phyloP scores from a whole-genome alignment of 2,113 vertebrate species.

The Tor tambroides region DNA sequence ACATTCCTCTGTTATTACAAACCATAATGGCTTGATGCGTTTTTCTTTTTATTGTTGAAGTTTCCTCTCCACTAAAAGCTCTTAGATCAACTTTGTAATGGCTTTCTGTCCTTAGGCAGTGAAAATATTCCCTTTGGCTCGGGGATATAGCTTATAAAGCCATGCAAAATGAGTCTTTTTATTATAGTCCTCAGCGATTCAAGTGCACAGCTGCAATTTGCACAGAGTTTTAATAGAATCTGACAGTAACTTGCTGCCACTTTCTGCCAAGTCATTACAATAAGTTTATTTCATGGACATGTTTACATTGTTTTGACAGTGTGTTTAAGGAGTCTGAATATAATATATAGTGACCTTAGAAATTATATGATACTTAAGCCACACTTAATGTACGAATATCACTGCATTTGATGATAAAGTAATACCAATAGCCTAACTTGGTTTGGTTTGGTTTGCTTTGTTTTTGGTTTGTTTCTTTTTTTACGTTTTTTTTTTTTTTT shows the following conservation, averaged over 20 bases:
- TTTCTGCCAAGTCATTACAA: background rate
- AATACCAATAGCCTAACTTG: too few species aligned
- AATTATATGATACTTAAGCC: background rate
- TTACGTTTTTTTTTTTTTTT: too few species aligned
- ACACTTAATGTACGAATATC: too few species aligned
- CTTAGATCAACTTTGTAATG: conserved; percentile 20
- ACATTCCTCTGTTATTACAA: conserved; percentile 53
- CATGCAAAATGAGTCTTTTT: background rate
- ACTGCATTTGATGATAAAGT: too few species aligned
- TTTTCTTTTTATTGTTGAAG: conserved; percentile 39
- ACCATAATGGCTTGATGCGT: background rate
- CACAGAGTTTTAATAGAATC: background rate
- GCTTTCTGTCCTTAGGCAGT: conserved; percentile 25
- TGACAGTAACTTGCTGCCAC: background rate
- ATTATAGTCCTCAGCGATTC: background rate
- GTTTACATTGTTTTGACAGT: background rate
- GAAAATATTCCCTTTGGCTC: conserved; percentile 29
- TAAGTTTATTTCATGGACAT: background rate
- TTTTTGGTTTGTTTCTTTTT: too few species aligned
- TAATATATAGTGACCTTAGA: background rate
- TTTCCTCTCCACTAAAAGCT: conserved; percentile 22
- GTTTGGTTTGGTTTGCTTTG: too few species aligned
- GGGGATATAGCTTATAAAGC: conserved; percentile 37
- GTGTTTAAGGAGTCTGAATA: background rate
- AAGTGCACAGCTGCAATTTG: background rate